These are phyloP conservation scores for Troilus luridus DNA, from an alignment of 2,888 invertebrate genomes.

Conservation along the genomic window DNA sequence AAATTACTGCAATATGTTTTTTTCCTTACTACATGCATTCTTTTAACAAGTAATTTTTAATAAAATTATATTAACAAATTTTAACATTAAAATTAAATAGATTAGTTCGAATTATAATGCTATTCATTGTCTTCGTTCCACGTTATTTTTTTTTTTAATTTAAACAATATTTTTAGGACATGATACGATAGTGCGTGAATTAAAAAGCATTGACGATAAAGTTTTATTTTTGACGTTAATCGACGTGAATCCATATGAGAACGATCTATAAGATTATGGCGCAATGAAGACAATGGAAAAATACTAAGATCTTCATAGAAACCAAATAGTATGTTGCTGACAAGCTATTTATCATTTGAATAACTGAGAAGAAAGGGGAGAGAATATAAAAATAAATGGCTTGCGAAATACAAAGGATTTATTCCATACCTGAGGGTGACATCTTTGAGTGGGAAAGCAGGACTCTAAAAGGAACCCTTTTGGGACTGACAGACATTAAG, in stretches of 20 bases:
- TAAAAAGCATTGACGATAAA: too few species aligned
- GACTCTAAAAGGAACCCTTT: background rate
- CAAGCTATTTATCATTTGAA: slow-evolving; percentile 19
- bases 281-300: background rate
- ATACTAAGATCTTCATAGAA: background rate
- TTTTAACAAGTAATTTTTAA: too few species aligned
- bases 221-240: too few species aligned
- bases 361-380: background rate
- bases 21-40: too few species aligned
- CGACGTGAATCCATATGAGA: background rate
- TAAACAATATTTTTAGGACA: too few species aligned
- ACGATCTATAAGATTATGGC: background rate
- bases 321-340: background rate
- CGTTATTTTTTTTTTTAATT: too few species aligned
- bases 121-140: too few species aligned
- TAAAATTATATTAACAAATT: too few species aligned
- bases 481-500: background rate
- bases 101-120: too few species aligned
- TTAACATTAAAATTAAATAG: too few species aligned
- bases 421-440: slow-evolving; percentile 14
- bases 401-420: slow-evolving; percentile 18
- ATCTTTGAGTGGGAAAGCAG: slow-evolving; percentile 19
- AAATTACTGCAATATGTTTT: too few species aligned
- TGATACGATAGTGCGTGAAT: too few species aligned
- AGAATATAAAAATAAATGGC: slow-evolving; percentile 27